Percentiles rank a stretch among this genome's conserved stretches.
Evolutionary conservation across 1,140 invertebrate species (phyloP).

Genomic region (Drosophila pectinifera): DNA sequence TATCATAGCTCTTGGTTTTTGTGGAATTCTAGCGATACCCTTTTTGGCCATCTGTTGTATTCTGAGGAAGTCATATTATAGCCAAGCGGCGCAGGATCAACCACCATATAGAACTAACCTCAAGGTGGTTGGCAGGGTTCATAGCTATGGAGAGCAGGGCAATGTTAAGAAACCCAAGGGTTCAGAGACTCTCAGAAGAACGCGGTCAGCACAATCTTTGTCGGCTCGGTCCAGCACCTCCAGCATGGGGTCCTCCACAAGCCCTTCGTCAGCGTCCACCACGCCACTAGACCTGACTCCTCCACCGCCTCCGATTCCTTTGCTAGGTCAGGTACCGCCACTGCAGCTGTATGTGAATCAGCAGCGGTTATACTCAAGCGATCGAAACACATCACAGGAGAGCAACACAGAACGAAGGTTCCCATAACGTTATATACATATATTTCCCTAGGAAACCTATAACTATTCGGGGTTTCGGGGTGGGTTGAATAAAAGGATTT

Average conservation of each 20-base stretch:
- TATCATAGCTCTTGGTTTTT: slow-evolving; percentile 70
- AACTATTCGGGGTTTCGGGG: background rate
- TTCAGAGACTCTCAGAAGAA: slow-evolving; percentile 53
- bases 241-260: slow-evolving; percentile 58
- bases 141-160: slow-evolving; percentile 62
- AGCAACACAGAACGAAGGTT: slow-evolving; percentile 29
- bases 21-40: slow-evolving; percentile 68
- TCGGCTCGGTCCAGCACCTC: slow-evolving; percentile 63
- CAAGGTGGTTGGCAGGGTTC: slow-evolving; percentile 54
- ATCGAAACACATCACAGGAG: slow-evolving; percentile 38
- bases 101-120: slow-evolving; percentile 46
- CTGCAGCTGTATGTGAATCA: slow-evolving; percentile 62
- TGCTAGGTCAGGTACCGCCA: slow-evolving; percentile 28
- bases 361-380: slow-evolving; percentile 39
- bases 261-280: slow-evolving; percentile 58
- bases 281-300: slow-evolving; percentile 65
- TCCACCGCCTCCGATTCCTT: slow-evolving; percentile 26
- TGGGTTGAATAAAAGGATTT: background rate
- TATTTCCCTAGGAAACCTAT: slow-evolving; percentile 48
- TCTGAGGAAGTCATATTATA: slow-evolving; percentile 72
- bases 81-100: slow-evolving; percentile 50
- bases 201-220: slow-evolving; percentile 67
- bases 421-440: slow-evolving; percentile 42
- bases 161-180: slow-evolving; percentile 22
- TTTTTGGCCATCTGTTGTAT: slow-evolving; percentile 76